These are phyloP conservation scores for Numenius phaeopus DNA, from an alignment of 2,797 vertebrate species.

Conservation along the genomic window DNA sequence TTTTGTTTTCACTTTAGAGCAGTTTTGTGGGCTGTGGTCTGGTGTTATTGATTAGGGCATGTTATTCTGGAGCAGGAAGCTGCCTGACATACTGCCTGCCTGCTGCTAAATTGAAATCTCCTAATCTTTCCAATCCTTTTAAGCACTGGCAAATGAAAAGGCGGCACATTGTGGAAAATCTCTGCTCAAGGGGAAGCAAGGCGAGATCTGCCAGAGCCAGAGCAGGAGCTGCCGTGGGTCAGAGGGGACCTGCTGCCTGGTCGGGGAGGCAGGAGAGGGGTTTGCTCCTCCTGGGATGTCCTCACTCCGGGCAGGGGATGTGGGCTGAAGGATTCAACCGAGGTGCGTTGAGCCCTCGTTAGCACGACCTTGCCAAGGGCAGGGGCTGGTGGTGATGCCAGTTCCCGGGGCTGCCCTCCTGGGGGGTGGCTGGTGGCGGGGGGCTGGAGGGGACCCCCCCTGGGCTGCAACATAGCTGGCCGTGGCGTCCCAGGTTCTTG, in stretches of 20 bases:
- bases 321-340: background rate
- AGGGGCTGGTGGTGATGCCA: background rate
- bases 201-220: background rate
- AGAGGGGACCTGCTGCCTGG: background rate
- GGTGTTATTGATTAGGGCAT: constrained; percentile 18
- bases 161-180: background rate
- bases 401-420: background rate
- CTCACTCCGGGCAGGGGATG: fast-evolving
- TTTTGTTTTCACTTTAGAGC: background rate
- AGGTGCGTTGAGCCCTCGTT: fast-evolving
- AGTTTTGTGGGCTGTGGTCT: background rate
- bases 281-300: background rate
- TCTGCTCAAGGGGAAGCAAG: background rate
- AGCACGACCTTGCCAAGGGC: fast-evolving
- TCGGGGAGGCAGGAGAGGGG: background rate
- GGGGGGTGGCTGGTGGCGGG: background rate
- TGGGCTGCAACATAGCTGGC: background rate
- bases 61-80: constrained; percentile 26
- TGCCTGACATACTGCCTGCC: constrained; percentile 33
- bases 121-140: constrained; percentile 60
- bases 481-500: fast-evolving
- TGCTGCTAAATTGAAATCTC: constrained; percentile 54
- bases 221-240: fast-evolving
- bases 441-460: background rate
- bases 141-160: constrained; percentile 59